Base-by-base conservation (phyloP, 1,140 invertebrate species). In the Cydia amplana region DNA sequence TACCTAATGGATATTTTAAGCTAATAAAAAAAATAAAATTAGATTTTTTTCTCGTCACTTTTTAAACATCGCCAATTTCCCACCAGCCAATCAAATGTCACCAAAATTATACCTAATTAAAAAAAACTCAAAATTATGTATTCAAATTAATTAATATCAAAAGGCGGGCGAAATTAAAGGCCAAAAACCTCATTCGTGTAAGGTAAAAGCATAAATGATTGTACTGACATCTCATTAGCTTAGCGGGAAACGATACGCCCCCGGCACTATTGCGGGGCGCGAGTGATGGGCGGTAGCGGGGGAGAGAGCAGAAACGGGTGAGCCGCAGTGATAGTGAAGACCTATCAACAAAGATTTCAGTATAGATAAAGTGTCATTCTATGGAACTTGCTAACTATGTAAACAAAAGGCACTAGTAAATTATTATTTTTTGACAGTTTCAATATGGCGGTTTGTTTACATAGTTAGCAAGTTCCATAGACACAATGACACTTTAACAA, bases 161-260 rank as follows among this genome's bases (percentile, higher is more conserved):
- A 88, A 87, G 85, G 81, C 82, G 82, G 77, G 78, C 79, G 80
- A 85, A 89, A 87, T 84, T 80, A 88, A 86, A 89, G 83, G 84
- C 87, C 90, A 90, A 91, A 90, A 91, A 91, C 83, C 87, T 89
- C 79, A 84, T 83, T 80, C 79, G 84, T 83, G 83, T 86, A 87
- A 89, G 90, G 87, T 88, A 90, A 90, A 86, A 90, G 86, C 90
- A 85, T 85, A 89, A 91, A 91, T 91, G 88, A 91, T 91, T 91
- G 88, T 91, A 89, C 90, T 91, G 90, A 91, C 90, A 91, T 91
- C 90, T 91, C 90, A 91, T 91, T 91, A 91, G 90, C 87, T 91
- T 89, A 90, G 86, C 87, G 85, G 83, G 82, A 82, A 89, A 84
- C 87, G 82, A 80, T 87, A 78, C 73, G 87, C 90, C 87, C 70